These are phyloP conservation scores for Ctenomys sociabilis DNA, from an alignment of 2,113 vertebrate genomes.

Conservation along the genomic window DNA sequence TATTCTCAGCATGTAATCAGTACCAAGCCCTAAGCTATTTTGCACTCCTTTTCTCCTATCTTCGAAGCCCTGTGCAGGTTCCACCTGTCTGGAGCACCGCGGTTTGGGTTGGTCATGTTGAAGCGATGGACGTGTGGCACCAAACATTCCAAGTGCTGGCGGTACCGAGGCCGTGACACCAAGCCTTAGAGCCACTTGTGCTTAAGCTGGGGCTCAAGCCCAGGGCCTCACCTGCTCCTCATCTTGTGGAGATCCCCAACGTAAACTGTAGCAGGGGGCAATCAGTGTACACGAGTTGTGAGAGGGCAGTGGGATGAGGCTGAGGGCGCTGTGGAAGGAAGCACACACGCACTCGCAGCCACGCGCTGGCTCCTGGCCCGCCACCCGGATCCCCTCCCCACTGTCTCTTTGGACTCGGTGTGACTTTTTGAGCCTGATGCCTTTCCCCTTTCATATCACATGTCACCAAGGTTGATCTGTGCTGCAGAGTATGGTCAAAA, in stretches of 20 bases:
- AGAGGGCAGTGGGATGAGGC: not conserved
- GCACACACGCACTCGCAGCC: not conserved
- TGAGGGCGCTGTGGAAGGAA: not conserved
- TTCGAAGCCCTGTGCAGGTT: not conserved
- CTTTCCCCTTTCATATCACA: not conserved
- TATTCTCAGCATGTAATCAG: not conserved
- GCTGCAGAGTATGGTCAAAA: not conserved
- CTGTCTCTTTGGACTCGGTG: not conserved
- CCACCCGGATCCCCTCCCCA: not conserved
- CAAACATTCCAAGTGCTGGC: not conserved
- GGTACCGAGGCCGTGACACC: not conserved
- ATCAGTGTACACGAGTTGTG: not conserved
- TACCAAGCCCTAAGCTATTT: not conserved
- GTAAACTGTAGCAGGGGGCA: not conserved
- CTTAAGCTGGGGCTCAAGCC: not conserved
- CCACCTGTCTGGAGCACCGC: not conserved
- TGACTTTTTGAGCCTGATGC: not conserved
- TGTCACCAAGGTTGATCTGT: not conserved
- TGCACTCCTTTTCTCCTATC: not conserved
- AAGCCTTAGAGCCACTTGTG: not conserved
- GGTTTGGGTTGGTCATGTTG: not conserved
- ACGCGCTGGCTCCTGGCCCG: no score
- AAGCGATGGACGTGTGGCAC: not conserved
- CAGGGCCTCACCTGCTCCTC: not conserved
- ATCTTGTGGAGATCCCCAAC: not conserved